Conservation (phyloP, 2,888 invertebrate genomes). For the Hofmannophila pseudospretella region DNA sequence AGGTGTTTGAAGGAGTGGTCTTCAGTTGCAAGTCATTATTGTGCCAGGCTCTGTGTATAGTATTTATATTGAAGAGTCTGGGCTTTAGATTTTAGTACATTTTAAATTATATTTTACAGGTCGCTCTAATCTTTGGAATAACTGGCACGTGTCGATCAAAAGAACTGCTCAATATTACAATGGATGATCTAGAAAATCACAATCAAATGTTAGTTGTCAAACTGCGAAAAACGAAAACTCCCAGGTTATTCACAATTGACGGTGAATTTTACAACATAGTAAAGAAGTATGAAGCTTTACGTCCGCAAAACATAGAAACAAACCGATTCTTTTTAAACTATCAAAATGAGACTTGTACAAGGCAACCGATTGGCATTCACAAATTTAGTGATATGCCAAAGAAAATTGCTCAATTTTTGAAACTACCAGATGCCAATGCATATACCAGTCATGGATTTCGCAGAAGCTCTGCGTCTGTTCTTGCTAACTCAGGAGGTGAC, state of each 20-base stretch:
- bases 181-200: constrained; percentile 11
- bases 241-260: constrained; percentile 7
- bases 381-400: constrained; percentile 12
- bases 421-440: constrained; percentile 10
- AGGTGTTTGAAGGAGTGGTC: no score
- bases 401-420: constrained; percentile 15
- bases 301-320: neutral
- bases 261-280: constrained; percentile 9
- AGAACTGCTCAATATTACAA: constrained; percentile 11
- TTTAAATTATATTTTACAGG: no score
- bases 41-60: no score
- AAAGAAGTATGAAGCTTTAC: constrained; percentile 3
- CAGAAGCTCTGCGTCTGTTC: constrained; percentile 15
- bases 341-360: constrained; percentile 13
- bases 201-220: constrained; percentile 9
- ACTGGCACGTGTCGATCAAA: constrained; percentile 1
- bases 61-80: no score
- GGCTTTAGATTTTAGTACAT: no score
- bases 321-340: constrained; percentile 2
- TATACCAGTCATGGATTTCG: constrained; percentile 18
- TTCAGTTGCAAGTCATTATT: no score
- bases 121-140: constrained; percentile 4
- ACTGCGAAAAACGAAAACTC: constrained; percentile 10
- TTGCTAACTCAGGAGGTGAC: constrained; percentile 13
- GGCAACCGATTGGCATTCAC: constrained; percentile 10